A percentile compares a stretch with the other conserved stretches of the same genome.
Conservation (phyloP, 2,888 invertebrate genomes). For the Quadriops clusia region DNA sequence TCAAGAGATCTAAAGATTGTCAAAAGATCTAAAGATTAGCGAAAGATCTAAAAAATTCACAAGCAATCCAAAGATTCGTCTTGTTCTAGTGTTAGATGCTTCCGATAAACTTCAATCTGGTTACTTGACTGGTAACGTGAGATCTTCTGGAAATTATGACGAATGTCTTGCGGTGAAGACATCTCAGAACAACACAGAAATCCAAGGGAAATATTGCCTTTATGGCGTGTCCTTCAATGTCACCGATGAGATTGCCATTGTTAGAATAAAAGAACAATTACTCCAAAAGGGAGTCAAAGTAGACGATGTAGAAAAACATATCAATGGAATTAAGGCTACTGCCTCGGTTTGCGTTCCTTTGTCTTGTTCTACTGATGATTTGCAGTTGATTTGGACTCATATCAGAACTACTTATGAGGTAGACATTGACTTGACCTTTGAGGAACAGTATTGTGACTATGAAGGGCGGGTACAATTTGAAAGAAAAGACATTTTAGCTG, state of each 20-base stretch:
- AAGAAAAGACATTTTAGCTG: slow-evolving; percentile 6
- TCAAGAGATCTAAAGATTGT: too few species aligned
- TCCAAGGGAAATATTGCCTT: slow-evolving; percentile 11
- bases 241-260: too few species aligned
- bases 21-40: too few species aligned
- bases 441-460: slow-evolving; percentile 10
- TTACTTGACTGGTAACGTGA: slow-evolving; percentile 14
- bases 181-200: slow-evolving; percentile 3
- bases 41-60: too few species aligned
- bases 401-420: slow-evolving; percentile 6
- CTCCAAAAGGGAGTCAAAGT: too few species aligned
- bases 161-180: slow-evolving; percentile 14
- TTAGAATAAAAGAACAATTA: too few species aligned
- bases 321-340: too few species aligned
- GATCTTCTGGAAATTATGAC: slow-evolving; percentile 17
- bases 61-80: too few species aligned
- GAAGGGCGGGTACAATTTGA: slow-evolving; percentile 6
- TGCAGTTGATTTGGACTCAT: slow-evolving; percentile 6
- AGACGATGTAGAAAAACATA: too few species aligned
- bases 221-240: too few species aligned
- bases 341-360: slow-evolving; percentile 10
- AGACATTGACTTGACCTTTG: slow-evolving; percentile 6
- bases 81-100: slow-evolving; percentile 16
- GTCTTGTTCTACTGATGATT: slow-evolving; percentile 7
- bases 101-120: slow-evolving; percentile 17